phyloP scores from a whole-genome alignment of 2,113 vertebrate genomes.

The Macroglossus sobrinus region DNA sequence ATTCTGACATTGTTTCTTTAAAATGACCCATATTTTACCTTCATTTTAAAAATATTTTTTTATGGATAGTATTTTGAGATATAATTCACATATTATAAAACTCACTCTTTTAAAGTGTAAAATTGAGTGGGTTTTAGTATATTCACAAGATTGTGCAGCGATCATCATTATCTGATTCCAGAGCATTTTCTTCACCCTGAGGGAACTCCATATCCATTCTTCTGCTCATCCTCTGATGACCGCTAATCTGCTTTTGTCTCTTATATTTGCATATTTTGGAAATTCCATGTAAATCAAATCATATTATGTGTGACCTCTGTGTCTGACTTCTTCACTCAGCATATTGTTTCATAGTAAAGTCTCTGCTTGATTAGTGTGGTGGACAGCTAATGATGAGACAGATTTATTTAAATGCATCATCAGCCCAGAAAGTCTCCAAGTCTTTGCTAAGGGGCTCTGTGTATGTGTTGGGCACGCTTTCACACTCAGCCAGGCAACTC shows the following conservation, averaged over 20 bases:
- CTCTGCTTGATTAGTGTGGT: not conserved
- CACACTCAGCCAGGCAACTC: not conserved
- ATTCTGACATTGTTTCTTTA: not conserved
- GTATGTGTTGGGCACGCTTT: too few relatives aligned
- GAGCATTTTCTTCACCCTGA: not conserved
- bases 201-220: not conserved
- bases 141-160: not conserved
- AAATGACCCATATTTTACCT: not conserved
- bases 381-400: not conserved
- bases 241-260: not conserved
- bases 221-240: not conserved
- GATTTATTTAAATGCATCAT: not conserved
- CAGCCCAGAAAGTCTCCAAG: not conserved
- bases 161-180: not conserved
- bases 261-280: not conserved
- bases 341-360: not conserved
- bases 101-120: not conserved
- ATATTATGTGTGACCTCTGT: not conserved
- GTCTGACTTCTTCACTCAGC: not conserved
- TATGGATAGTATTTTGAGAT: not conserved
- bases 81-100: not conserved
- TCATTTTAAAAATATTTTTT: not conserved
- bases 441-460: not conserved
- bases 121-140: not conserved
- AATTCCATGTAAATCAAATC: not conserved